Base-by-base conservation (phyloP, 2,113 vertebrate genomes). In the Crocuta crocuta region DNA sequence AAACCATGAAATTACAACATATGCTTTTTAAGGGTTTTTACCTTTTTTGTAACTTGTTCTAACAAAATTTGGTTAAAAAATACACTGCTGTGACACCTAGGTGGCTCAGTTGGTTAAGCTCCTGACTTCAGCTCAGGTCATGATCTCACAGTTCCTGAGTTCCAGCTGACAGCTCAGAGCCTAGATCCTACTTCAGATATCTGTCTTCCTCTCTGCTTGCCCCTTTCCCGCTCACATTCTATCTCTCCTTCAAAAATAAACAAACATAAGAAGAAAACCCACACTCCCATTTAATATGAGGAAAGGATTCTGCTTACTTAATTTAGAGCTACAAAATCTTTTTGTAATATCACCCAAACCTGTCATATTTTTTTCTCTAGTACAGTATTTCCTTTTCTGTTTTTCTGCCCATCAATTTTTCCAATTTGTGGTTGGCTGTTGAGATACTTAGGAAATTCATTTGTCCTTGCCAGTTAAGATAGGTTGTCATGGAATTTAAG, bases 41-140 rank as follows among this genome's bases (percentile, higher is more conserved):
- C 55, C 58, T 53, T 78, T 86, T 85, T n/a, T 76, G 24, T 85
- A 76, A 74, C 23, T 16, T 48, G 66, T 71, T 92, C n/a, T 65
- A 93, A 93, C 70, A 93, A n/a, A 50, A 76, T 65, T 76, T 76
- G 45, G 7, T 66, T 93, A 53, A 71, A 78, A 85, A 86, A 68
- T 35, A 11, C 23, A 26, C 11, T 82, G 16, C 53, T 76, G 21
- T 13, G 58, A 0, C 21, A 23, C 58, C 21, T 61, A 21, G 21
- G 58, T 61, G 58, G 58, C 21, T 61, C 21, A 61, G 19, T 61
- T 7, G 7, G 7, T 61, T 61, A 61, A 61, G 58, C 23, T 19
- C 21, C 58, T 61, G 58, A 61, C 19, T 61, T 61, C 21, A 61
- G 58, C 19, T 61, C 58, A 61, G 58, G 58, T 61, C 58, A 21